These are phyloP conservation scores for Catharus minimus DNA, from an alignment of 2,113 vertebrate genomes.

Conservation along the genomic window DNA sequence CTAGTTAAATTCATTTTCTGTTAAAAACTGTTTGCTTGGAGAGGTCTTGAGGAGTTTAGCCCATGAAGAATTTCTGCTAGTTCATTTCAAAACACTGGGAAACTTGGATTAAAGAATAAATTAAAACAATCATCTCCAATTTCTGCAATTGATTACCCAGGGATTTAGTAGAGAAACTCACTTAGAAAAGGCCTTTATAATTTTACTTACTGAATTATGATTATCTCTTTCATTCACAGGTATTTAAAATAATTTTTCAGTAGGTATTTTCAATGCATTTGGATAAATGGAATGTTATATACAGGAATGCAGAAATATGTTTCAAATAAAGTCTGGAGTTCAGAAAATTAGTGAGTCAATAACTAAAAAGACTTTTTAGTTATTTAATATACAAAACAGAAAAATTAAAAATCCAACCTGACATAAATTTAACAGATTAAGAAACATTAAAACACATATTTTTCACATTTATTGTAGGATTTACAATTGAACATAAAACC, in stretches of 20 bases:
- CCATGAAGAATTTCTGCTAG: background rate
- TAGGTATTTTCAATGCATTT: background rate
- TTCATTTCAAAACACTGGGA: background rate
- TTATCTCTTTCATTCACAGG: background rate
- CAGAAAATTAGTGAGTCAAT: background rate
- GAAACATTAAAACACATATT: background rate
- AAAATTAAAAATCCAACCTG: background rate
- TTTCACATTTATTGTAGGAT: background rate
- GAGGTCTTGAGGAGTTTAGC: background rate
- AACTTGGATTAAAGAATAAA: background rate
- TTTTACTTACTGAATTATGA: background rate
- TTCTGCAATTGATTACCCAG: background rate
- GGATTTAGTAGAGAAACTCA: background rate
- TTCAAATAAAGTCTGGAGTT: background rate
- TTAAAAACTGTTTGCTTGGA: background rate
- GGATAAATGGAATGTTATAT: background rate
- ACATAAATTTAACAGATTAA: background rate
- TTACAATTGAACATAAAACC: background rate
- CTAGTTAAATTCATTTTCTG: background rate
- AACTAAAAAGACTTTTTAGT: background rate
- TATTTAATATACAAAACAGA: background rate
- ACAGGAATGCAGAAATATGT: background rate
- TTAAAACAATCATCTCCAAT: background rate
- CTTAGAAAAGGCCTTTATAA: background rate
- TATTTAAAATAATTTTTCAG: background rate